Conservation (phyloP, 2,888 invertebrate species). For the Gymnosoma rotundatum region DNA sequence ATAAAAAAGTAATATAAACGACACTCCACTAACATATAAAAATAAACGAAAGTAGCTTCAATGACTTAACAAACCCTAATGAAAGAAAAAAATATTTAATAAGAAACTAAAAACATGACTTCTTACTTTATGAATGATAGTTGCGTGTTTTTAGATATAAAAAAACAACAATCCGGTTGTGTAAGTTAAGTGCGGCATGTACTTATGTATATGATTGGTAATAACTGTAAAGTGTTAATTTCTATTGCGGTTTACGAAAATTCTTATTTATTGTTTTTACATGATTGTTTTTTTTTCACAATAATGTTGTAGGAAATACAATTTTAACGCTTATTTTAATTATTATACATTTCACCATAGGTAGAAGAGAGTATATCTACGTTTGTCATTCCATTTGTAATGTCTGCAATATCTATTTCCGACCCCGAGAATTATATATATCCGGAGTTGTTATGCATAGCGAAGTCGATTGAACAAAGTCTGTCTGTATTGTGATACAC, state of each 20-base stretch:
- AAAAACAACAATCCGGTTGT: neutral
- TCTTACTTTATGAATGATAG: slow-evolving; percentile 27
- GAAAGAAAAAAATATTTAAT: neutral
- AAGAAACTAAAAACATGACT: slow-evolving; percentile 13
- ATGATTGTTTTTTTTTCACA: neutral
- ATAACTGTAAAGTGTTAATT: slow-evolving; percentile 28
- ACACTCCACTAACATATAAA: neutral
- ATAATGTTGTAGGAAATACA: neutral
- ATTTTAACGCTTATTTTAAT: no score
- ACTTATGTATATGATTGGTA: neutral
- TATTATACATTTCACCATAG: no score
- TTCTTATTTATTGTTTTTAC: neutral
- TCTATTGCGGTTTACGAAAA: neutral
- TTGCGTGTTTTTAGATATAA: slow-evolving; percentile 24
- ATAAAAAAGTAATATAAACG: neutral
- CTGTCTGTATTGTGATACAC: no score
- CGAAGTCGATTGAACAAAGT: no score
- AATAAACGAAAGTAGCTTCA: neutral
- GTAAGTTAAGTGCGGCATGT: neutral
- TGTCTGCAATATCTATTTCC: no score
- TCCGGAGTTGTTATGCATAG: no score
- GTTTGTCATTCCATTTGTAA: no score
- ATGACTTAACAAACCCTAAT: slow-evolving; percentile 50
- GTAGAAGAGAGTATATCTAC: no score
- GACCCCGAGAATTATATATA: no score